These are phyloP conservation scores for Paragorgia papillata DNA, from an alignment of 92 coral and sea anemone genomes.

Conservation along the genomic window DNA sequence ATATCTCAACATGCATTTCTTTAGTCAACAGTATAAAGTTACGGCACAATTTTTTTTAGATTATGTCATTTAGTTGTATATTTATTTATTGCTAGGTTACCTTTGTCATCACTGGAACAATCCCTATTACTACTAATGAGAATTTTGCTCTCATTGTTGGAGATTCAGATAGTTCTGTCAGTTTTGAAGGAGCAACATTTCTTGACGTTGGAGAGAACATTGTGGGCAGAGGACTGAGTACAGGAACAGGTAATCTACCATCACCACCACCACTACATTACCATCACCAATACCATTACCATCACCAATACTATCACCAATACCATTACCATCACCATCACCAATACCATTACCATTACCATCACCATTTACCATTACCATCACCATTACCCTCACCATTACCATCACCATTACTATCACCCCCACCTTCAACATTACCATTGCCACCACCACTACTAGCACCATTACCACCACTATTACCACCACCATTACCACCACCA, in stretches of 20 bases:
- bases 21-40: too few species aligned
- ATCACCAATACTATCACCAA: neutral
- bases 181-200: slow-evolving; percentile 53
- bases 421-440: neutral
- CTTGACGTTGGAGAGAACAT: slow-evolving; percentile 65
- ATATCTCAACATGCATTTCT: too few species aligned
- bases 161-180: slow-evolving; percentile 53
- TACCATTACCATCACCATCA: neutral
- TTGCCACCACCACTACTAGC: neutral
- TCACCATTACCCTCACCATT: neutral
- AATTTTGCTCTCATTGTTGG: slow-evolving; percentile 56
- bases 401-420: too few species aligned
- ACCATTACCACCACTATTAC: too few species aligned
- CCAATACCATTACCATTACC: neutral
- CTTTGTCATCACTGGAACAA: slow-evolving; percentile 8
- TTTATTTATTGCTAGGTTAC: slow-evolving; percentile 6
- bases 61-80: too few species aligned
- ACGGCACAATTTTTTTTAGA: too few species aligned
- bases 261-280: too few species aligned
- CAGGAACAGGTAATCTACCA: slow-evolving; percentile 69
- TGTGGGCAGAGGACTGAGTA: slow-evolving; percentile 24
- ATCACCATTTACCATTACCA: neutral
- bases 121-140: slow-evolving; percentile 79
- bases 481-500: too few species aligned
- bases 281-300: neutral